Conservation (phyloP, 2,888 invertebrate species). For the Sminthurinus aureus region DNA sequence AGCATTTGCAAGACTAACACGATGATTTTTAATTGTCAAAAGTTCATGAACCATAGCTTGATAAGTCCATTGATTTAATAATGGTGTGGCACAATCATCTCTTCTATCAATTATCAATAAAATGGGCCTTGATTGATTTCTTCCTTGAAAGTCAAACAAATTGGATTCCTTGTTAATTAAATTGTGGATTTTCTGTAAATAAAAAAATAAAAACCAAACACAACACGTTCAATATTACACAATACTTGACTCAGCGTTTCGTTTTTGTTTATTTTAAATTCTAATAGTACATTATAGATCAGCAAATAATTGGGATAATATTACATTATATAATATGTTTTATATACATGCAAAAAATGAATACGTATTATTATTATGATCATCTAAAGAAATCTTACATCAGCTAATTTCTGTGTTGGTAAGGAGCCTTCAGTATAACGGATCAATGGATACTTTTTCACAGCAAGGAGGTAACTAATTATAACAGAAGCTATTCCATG, state of each 20-base stretch:
- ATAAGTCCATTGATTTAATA: slow-evolving; percentile 98
- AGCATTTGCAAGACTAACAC: slow-evolving; percentile 86
- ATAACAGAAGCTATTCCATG: slow-evolving; percentile 69
- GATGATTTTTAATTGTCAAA: slow-evolving; percentile 89
- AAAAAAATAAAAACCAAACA: too few relatives aligned
- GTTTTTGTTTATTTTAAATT: too few relatives aligned
- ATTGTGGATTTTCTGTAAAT: slow-evolving; percentile 72
- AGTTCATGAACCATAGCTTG: slow-evolving; percentile 99
- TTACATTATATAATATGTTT: too few relatives aligned
- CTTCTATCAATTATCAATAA: slow-evolving; percentile 90
- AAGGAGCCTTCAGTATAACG: slow-evolving; percentile 88
- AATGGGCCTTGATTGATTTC: slow-evolving; percentile 76
- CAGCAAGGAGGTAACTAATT: slow-evolving; percentile 81
- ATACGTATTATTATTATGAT: too few relatives aligned
- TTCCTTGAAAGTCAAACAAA: slow-evolving; percentile 79
- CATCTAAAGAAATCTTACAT: slow-evolving; percentile 61
- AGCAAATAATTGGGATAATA: too few relatives aligned
- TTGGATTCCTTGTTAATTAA: slow-evolving; percentile 86
- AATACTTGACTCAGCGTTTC: too few relatives aligned
- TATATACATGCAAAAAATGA: too few relatives aligned
- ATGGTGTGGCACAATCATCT: slow-evolving; percentile 94
- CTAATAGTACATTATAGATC: too few relatives aligned
- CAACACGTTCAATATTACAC: too few relatives aligned
- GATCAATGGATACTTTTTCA: slow-evolving; percentile 90
- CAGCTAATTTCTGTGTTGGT: slow-evolving; percentile 83